Evolutionary conservation across 2,888 invertebrate species (phyloP), one percentile per base, ranked within the genome.

Genomic region (Epicampocera succincta): DNA sequence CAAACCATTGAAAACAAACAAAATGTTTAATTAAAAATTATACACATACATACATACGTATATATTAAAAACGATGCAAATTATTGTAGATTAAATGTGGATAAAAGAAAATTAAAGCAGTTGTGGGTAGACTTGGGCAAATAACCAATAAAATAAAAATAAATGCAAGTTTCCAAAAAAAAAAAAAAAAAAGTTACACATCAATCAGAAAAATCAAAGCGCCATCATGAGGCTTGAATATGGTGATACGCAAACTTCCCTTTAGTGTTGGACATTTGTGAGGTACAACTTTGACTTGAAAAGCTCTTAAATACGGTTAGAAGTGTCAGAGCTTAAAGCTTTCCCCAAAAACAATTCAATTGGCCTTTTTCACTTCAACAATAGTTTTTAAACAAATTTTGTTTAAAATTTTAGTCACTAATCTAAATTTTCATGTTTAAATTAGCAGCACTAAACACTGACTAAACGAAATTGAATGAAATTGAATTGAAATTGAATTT

Each of bases 361-460:
- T 33, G 33, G 1, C 6, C 1, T 1, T 5, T 33, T 33, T 9
- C 8, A 8, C 8, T 33, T 1, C 3, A 6, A 33, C 33, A 60
- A 60, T 4, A 60, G 1, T 19, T 40, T 58, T 38, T 40, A 19
- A 13, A 38, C 12, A 40, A 42, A 40, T 6, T 21, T 21, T 44
- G n/a, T 44, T 11, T 15, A 21, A 60, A 25, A 56, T 29, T 38
- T 29, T 46, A 73, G 73, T 73, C 54, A 12, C 73, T 73, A 65
- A 38, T 73, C 63, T 73, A 73, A 73, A 73, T 61, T 73, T 65
- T 54, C n/a, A 46, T 13, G 63, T 73, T 73, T 73, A 73, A 46
- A 73, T 56, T 73, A 65, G 63, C 15, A 4, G 73, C 15, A 73
- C 73, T 73, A 73, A 38, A 44, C 3, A 33, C 9, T 5, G 8